Evolutionary conservation across 2,113 vertebrate genomes (phyloP).

Genomic region (Illadopsis cleaveri): DNA sequence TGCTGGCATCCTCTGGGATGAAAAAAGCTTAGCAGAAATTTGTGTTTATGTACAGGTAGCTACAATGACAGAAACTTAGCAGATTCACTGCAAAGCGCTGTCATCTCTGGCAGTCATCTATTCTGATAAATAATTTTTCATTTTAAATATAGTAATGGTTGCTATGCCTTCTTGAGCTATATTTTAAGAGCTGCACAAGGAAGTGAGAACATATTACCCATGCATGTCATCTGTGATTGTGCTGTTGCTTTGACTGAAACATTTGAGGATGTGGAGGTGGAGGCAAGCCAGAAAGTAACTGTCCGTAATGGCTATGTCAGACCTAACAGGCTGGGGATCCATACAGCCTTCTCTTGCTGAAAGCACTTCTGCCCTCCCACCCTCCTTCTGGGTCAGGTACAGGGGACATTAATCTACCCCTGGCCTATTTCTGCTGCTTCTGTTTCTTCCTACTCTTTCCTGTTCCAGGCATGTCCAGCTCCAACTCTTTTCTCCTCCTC

Average conservation of each 20-base stretch:
- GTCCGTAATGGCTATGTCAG: constrained; percentile 1
- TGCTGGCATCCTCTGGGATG: neutral
- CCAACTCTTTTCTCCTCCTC: constrained; percentile 16
- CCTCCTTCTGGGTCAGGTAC: constrained; percentile 16
- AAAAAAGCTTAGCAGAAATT: constrained; percentile 9
- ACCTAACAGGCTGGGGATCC: neutral
- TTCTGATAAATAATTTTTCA: constrained; percentile 43
- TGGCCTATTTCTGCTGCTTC: constrained; percentile 28
- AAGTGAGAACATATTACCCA: constrained; percentile 21
- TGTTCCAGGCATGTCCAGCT: neutral
- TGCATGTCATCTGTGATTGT: constrained; percentile 30
- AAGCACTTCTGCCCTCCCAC: neutral
- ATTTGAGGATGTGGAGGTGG: constrained; percentile 28
- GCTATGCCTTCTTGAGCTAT: constrained; percentile 46
- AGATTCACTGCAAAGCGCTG: neutral
- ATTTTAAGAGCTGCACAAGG: constrained; percentile 35
- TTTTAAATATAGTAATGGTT: constrained; percentile 58
- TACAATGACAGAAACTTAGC: neutral
- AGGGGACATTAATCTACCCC: neutral
- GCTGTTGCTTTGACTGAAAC: constrained; percentile 41
- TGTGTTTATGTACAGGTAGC: constrained; percentile 12
- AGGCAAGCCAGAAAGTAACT: constrained; percentile 8
- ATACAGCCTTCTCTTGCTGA: neutral
- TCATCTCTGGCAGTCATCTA: neutral
- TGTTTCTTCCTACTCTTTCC: constrained; percentile 39